Conservation (phyloP, 2,113 vertebrate genomes). For the Mugil cephalus region DNA sequence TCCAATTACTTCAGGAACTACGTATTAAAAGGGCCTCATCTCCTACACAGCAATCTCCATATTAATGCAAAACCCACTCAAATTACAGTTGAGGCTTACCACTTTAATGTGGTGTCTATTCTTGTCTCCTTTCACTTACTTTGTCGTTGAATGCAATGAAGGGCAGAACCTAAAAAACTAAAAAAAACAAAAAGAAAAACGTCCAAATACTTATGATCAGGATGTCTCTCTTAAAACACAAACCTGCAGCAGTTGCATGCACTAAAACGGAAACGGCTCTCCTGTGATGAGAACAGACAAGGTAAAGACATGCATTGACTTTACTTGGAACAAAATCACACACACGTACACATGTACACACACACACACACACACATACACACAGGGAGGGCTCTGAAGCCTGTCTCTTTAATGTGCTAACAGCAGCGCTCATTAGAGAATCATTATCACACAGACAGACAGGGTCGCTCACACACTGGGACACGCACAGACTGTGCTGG, state of each 20-base stretch:
- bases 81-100: neutral
- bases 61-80: neutral
- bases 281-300: constrained; percentile 35
- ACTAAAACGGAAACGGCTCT: constrained; percentile 8
- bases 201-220: neutral
- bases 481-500: constrained; percentile 31
- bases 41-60: neutral
- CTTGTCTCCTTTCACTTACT: neutral
- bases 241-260: neutral
- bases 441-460: constrained; percentile 73
- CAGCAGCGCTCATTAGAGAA: constrained; percentile 79
- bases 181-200: too few species aligned
- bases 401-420: constrained; percentile 79
- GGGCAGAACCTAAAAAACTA: neutral
- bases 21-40: neutral
- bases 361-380: constrained; percentile 37
- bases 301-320: constrained; percentile 29
- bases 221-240: constrained; percentile 4
- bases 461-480: constrained; percentile 56
- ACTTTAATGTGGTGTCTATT: neutral
- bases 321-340: constrained; percentile 39
- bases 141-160: neutral
- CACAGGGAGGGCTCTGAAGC: constrained; percentile 68
- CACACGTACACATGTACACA: constrained; percentile 26
- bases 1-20: neutral